Evolutionary conservation across 2,888 invertebrate genomes (phyloP).

Genomic region (Labia minor): DNA sequence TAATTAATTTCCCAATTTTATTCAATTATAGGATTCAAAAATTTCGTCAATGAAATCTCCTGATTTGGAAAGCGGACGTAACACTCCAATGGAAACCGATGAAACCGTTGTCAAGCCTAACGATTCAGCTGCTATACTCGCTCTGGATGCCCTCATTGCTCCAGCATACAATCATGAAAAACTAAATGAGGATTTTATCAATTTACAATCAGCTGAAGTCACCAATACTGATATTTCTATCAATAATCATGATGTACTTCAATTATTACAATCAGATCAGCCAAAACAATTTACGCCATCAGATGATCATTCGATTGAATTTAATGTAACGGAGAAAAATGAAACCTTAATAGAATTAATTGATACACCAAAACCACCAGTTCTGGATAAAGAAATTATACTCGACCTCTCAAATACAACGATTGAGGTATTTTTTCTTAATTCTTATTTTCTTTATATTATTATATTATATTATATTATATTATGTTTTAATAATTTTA

Average conservation of each 20-base stretch:
- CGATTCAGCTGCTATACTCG: not conserved
- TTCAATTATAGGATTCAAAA: too few species aligned
- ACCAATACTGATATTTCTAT: not conserved
- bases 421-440: not conserved
- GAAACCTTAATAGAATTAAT: not conserved
- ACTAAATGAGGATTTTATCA: not conserved
- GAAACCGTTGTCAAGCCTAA: not conserved
- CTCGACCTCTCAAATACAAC: not conserved
- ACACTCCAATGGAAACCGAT: not conserved
- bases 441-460: too few species aligned
- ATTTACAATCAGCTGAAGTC: not conserved
- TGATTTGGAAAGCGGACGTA: not conserved
- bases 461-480: not conserved
- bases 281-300: not conserved
- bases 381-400: not conserved
- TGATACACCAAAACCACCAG: not conserved
- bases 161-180: not conserved
- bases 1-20: too few species aligned
- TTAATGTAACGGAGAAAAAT: not conserved
- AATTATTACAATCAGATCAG: not conserved
- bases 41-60: not conserved
- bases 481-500: not conserved
- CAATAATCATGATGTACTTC: not conserved
- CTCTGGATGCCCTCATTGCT: not conserved
- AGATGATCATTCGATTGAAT: not conserved